Evolutionary conservation across 2,888 invertebrate genomes (phyloP).

Genomic region (Thumatha senex): DNA sequence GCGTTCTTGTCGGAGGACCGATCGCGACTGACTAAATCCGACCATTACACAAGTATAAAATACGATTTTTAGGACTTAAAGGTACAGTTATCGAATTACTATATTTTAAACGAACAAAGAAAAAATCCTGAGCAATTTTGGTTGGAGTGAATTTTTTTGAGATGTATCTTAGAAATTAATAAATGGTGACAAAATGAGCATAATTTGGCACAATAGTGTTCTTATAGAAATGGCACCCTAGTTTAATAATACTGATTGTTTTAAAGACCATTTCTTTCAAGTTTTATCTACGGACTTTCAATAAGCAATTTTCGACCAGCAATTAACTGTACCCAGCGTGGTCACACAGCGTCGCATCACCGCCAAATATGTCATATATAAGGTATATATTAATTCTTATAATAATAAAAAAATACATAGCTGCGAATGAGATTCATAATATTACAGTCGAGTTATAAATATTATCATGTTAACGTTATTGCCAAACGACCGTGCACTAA

Average conservation of each 20-base stretch:
- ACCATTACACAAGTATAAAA: background rate
- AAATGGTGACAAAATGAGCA: slow-evolving; percentile 31
- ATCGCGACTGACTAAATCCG: slow-evolving; percentile 11
- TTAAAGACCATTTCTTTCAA: slow-evolving; percentile 27
- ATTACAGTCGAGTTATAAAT: slow-evolving; percentile 49
- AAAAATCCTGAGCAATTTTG: slow-evolving; percentile 14
- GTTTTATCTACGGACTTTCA: slow-evolving; percentile 13
- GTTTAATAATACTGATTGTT: slow-evolving; percentile 41
- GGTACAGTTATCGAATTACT: background rate
- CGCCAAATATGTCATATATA: slow-evolving; percentile 23
- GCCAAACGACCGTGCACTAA: slow-evolving; percentile 76
- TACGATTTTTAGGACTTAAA: background rate
- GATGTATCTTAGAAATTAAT: slow-evolving; percentile 8
- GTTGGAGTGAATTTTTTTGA: slow-evolving; percentile 7
- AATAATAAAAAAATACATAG: slow-evolving; percentile 51
- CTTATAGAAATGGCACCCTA: slow-evolving; percentile 46
- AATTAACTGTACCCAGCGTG: slow-evolving; percentile 5
- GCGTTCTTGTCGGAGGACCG: slow-evolving; percentile 7
- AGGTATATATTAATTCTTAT: slow-evolving; percentile 31
- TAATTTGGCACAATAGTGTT: slow-evolving; percentile 48
- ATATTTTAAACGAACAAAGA: background rate
- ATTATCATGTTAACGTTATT: slow-evolving; percentile 49
- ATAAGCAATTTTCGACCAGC: slow-evolving; percentile 3
- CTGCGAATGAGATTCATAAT: slow-evolving; percentile 60
- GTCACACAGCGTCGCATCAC: slow-evolving; percentile 45